phyloP scores from a whole-genome alignment of 2,888 invertebrate genomes.

The Abscondita cerata region DNA sequence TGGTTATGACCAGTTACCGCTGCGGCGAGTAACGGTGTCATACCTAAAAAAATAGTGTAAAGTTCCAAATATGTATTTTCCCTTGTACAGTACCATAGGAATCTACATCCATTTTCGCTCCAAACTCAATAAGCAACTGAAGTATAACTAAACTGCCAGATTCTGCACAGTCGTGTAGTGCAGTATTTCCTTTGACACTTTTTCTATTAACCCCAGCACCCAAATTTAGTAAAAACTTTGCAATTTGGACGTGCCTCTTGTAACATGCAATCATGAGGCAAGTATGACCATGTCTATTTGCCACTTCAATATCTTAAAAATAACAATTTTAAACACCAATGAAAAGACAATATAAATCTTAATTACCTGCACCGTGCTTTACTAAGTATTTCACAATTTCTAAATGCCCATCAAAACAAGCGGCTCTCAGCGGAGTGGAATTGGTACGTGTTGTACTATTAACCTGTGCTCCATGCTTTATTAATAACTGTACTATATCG shows the following conservation, averaged over 20 bases:
- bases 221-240: conserved; percentile 83
- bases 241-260: conserved; percentile 91
- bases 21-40: conserved; percentile 94
- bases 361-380: conserved; percentile 81
- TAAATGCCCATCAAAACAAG: conserved; percentile 96
- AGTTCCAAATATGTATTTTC: neutral
- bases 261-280: conserved; percentile 98
- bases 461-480: conserved; percentile 86
- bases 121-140: conserved; percentile 84
- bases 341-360: neutral
- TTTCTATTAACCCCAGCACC: conserved; percentile 93
- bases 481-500: conserved; percentile 83
- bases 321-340: neutral
- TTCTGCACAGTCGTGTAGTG: conserved; percentile 97
- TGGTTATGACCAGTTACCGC: conserved; percentile 91
- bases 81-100: conserved; percentile 75
- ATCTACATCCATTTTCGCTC: conserved; percentile 93
- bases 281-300: conserved; percentile 95
- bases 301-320: conserved; percentile 85
- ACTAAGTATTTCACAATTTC: conserved; percentile 95
- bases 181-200: conserved; percentile 92
- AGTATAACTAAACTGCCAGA: conserved; percentile 93
- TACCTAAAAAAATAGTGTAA: conserved; percentile 67
- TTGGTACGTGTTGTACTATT: conserved; percentile 95
- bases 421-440: conserved; percentile 93